These are phyloP conservation scores for Seira ritae DNA, from an alignment of 2,888 invertebrate genomes.

Conservation along the genomic window DNA sequence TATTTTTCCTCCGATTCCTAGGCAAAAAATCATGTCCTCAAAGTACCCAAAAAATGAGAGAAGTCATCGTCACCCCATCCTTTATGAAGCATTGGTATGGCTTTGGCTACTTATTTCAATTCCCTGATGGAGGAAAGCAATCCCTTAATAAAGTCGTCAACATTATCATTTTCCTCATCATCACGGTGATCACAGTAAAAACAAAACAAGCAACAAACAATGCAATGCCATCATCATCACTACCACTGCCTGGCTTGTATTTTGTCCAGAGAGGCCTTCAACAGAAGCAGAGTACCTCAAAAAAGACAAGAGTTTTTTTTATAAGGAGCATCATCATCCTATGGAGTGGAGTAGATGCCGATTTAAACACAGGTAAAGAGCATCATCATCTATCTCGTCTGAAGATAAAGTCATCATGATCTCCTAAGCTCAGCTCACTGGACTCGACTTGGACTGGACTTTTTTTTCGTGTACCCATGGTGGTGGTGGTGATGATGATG, in stretches of 20 bases:
- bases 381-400: too few species aligned
- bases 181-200: background rate
- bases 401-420: background rate
- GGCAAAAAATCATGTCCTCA: conserved; percentile 54
- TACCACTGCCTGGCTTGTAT: too few species aligned
- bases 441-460: background rate
- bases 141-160: conserved; percentile 11
- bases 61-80: conserved; percentile 32
- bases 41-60: conserved; percentile 4
- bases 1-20: conserved; percentile 5
- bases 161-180: conserved; percentile 1
- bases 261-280: too few species aligned
- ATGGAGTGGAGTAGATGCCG: too few species aligned
- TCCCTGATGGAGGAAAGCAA: background rate
- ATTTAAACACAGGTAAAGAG: too few species aligned
- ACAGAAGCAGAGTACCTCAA: too few species aligned
- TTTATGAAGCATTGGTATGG: too few species aligned
- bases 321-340: too few species aligned
- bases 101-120: too few species aligned
- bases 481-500: background rate
- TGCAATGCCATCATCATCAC: too few species aligned
- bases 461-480: background rate
- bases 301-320: too few species aligned
- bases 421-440: background rate
- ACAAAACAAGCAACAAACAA: background rate